Conservation (phyloP, 2,113 vertebrate genomes). For the Parotia lawesii region DNA sequence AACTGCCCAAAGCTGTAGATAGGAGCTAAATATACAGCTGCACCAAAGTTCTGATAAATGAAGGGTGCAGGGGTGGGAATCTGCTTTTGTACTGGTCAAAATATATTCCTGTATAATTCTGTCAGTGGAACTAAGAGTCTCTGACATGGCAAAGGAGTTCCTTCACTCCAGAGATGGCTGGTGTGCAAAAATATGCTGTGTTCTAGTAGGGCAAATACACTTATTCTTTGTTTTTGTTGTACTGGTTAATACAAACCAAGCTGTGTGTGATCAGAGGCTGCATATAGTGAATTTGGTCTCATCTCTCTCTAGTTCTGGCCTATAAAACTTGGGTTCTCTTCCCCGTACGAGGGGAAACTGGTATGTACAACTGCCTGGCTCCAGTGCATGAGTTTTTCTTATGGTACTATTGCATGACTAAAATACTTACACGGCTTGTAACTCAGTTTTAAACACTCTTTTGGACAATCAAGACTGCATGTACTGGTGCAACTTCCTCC, state of each 20-base stretch:
- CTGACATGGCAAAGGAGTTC: not conserved
- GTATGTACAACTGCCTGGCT: slow-evolving; percentile 81
- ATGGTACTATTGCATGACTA: slow-evolving; percentile 15
- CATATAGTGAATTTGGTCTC: slow-evolving; percentile 66
- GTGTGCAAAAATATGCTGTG: not conserved
- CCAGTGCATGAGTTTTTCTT: slow-evolving; percentile 22
- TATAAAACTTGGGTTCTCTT: slow-evolving; percentile 92
- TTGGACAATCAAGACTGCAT: not conserved
- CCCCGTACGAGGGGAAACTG: slow-evolving; percentile 91
- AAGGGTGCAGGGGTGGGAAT: not conserved
- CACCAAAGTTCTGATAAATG: not conserved
- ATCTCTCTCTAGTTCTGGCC: slow-evolving; percentile 87
- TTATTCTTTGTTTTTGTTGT: not conserved
- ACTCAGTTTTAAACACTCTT: not conserved
- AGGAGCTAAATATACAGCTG: not conserved
- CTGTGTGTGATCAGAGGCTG: not conserved
- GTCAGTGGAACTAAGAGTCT: not conserved
- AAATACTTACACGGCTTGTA: not conserved
- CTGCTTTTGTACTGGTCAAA: not conserved
- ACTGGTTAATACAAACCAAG: not conserved
- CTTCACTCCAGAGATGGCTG: not conserved
- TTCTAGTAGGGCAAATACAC: not conserved
- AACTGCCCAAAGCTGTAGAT: not conserved
- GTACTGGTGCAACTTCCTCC: not conserved
- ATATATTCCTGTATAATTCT: not conserved